Base-by-base conservation (phyloP, 1,140 invertebrate genomes). In the Drosophila prosaltans region DNA sequence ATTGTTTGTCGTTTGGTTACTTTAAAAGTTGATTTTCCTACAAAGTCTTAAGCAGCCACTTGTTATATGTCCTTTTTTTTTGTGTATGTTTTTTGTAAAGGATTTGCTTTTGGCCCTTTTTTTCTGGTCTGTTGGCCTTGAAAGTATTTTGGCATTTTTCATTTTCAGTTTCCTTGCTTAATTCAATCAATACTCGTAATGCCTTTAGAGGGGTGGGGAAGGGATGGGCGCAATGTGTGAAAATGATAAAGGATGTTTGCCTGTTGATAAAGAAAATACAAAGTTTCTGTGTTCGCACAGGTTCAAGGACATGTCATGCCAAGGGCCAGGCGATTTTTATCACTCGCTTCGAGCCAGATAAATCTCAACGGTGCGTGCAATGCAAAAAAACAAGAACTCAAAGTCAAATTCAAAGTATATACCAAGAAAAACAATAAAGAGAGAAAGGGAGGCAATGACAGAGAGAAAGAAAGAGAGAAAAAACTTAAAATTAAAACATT, bases 401-500 rank as follows among this genome's bases (percentile, higher is more conserved):
- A 48, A 48, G 45, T 48, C 45, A 51, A 51, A 51, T 9, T 51
- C 7, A 26, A 26, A 51, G 45, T 48, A 16, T 48, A 39, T 58
- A 43, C 6, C 9, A 7, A 1, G 9, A 5, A 3, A 21, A 30
- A n/a, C 16, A 8, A 16, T 40, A 4, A 2, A 40, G 65, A 43
- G 21, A 32, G 48, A 3, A 24, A 3, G 1, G 41, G 11, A 5
- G 21, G 1, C 21, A 30, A n/a, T 26, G 45, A 39, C 3, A 16
- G 26, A 4, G 6, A 32, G 65, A 43, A 21, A 32, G 48, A 3
- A n/a, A 8, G 4, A 57, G 11, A 1, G 28, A 28, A 4, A 10
- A 64, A 80, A 81, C 70, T 85, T 78, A 43, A 85, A 85, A 86
- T 85, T 85, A 86, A 81, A 85, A 85, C 81, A 85, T 85, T 85